A percentile compares a stretch with the other conserved stretches of the same genome.
phyloP scores from a whole-genome alignment of 2,113 vertebrate genomes.

The Corythoichthys intestinalis region DNA sequence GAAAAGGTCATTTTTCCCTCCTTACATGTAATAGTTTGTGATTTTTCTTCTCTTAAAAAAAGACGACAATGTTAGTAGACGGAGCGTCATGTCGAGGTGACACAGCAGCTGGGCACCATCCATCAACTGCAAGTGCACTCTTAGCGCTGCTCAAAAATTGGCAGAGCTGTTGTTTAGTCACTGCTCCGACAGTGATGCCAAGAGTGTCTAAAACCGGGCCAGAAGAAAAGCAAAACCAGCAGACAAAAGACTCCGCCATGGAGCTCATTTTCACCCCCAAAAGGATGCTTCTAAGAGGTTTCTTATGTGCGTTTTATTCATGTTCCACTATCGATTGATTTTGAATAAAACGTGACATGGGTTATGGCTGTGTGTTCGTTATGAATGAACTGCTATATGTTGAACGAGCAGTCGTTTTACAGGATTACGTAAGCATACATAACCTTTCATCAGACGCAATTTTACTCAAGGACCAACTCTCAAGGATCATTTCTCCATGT shows the following conservation, averaged over 20 bases:
- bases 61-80: conserved; percentile 11
- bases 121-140: background rate
- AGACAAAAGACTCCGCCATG: background rate
- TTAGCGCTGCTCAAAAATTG: background rate
- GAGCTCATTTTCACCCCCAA: background rate
- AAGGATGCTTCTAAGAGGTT: background rate
- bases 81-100: conserved; percentile 12
- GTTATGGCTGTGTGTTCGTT: background rate
- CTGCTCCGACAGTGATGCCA: background rate
- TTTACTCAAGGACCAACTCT: background rate
- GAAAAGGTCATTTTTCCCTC: conserved; percentile 29
- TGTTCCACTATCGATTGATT: background rate
- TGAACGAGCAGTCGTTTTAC: too few species aligned
- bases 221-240: background rate
- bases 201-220: background rate
- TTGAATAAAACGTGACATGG: background rate
- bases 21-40: background rate
- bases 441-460: too few species aligned
- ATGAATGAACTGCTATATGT: too few species aligned
- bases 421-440: too few species aligned
- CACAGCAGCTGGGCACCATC: background rate
- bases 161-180: background rate
- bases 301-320: background rate
- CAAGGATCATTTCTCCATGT: background rate
- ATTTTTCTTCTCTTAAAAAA: conserved; percentile 8